These are phyloP conservation scores for Ophiodon elongatus DNA, from an alignment of 2,113 vertebrate genomes.

Conservation along the genomic window DNA sequence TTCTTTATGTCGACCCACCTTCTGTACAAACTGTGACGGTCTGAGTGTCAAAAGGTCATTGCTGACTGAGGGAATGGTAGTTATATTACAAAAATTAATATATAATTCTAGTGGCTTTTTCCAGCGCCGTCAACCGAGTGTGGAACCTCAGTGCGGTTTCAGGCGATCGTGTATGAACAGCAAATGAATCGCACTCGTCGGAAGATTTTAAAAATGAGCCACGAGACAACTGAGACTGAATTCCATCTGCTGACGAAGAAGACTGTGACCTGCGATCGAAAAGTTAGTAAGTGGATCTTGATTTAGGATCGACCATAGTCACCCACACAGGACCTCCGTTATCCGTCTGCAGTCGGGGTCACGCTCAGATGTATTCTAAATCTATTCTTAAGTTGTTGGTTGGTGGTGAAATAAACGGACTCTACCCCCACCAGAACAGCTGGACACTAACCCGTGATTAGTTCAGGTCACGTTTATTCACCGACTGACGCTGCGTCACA, in stretches of 20 bases:
- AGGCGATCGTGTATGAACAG: not conserved
- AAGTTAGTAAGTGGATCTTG: not conserved
- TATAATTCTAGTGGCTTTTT: too few relatives aligned
- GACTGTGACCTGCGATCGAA: not conserved
- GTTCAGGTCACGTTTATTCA: slow-evolving; percentile 5
- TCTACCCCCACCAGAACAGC: slow-evolving; percentile 21
- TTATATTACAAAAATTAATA: not conserved
- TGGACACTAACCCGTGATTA: not conserved
- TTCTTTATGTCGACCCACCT: not conserved
- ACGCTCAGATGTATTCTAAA: not conserved
- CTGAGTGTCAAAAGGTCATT: not conserved
- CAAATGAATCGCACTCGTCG: not conserved
- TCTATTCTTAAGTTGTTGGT: too few relatives aligned
- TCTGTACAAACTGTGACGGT: not conserved
- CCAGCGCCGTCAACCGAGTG: not conserved
- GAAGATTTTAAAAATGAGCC: not conserved
- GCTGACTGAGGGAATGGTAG: not conserved
- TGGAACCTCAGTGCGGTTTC: not conserved
- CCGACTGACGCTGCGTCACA: not conserved
- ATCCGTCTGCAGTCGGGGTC: not conserved
- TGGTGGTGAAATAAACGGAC: not conserved
- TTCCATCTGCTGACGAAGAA: not conserved
- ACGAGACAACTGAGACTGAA: not conserved
- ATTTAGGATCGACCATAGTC: too few relatives aligned
- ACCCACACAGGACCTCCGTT: not conserved